Evolutionary conservation across 2,888 invertebrate genomes (phyloP).

Genomic region (Euplagia quadripunctaria): DNA sequence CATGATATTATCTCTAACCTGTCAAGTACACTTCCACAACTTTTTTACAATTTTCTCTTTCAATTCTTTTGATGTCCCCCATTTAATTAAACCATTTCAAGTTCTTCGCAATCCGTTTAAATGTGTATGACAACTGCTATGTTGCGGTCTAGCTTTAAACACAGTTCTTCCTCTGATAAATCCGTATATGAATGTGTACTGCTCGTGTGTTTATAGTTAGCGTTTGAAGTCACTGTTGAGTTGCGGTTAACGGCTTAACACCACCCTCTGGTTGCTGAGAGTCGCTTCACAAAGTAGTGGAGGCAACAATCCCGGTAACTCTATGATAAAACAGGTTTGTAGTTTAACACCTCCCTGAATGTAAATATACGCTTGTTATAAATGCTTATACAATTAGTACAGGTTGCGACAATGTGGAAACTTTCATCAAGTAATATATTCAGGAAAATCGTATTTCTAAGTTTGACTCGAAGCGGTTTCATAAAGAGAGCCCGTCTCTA

Average conservation of each 20-base stretch:
- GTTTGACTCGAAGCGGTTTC: conserved; percentile 8
- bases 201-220: conserved; percentile 17
- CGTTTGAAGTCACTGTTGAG: conserved; percentile 28
- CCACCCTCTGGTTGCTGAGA: conserved; percentile 28
- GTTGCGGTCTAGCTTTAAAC: conserved; percentile 36
- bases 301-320: conserved; percentile 16
- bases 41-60: background rate
- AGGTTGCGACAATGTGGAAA: conserved; percentile 24
- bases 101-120: conserved; percentile 26
- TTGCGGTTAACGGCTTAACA: conserved; percentile 42
- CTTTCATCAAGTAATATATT: conserved; percentile 15
- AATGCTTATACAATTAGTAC: conserved; percentile 27
- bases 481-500: background rate
- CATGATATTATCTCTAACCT: background rate
- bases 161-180: conserved; percentile 26
- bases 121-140: conserved; percentile 38
- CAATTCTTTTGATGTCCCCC: background rate
- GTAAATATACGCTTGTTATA: conserved; percentile 25
- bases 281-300: conserved; percentile 11
- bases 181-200: conserved; percentile 33
- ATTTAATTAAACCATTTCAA: conserved; percentile 28
- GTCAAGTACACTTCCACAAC: background rate
- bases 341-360: conserved; percentile 28
- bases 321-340: conserved; percentile 8
- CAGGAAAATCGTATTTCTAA: conserved; percentile 15